Evolutionary conservation across 2,113 vertebrate genomes (phyloP), one percentile per base, ranked within the genome.

Genomic region (Gambusia affinis): DNA sequence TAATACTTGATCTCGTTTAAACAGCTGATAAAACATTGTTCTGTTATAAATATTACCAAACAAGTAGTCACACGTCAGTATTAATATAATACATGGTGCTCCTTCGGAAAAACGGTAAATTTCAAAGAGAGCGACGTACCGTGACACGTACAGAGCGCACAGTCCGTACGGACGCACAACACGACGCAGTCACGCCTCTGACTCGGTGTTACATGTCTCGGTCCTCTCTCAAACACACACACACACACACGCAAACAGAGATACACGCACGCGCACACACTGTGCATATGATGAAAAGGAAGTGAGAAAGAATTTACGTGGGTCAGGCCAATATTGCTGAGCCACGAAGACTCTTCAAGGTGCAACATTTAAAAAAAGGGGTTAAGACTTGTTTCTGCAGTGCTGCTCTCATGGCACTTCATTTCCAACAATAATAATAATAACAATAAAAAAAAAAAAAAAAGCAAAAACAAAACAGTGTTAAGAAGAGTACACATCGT

Each of bases 21-120:
- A 85, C 81, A 81, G 77, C 28, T 88, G 85, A 88, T 85, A 70
- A 37, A 81, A 88, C 83, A 39, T 39, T 90, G 79, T 79, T 87
- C 83, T 83, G 82, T 89, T 89, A 88, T 90, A 92, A 92, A 92
- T 91, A 91, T 88, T 89, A 91, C 85, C 88, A 87, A 89, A 92
- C 76, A 85, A 87, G 85, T 83, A 88, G 83, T 86, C 88, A 89
- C 89, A 90, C 89, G 80, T 89, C 82, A 92, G 93, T 93, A 94
- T 94, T 93, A 94, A 94, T 92, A 90, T 93, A 94, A 91, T 92
- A 93, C 92, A 90, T 73, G 1, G 83, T 83, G 92, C 79, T 91
- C 83, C 81, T 92, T 85, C 85, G 10, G 35, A 91, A 83, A 76
- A 84, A 90, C 78, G 78, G 79, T 70, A n/a, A 5, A 54, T 87